Evolutionary conservation across 2,797 vertebrate species (phyloP), one percentile per base, ranked within the genome.

Genomic region (Bradypodion pumilum): DNA sequence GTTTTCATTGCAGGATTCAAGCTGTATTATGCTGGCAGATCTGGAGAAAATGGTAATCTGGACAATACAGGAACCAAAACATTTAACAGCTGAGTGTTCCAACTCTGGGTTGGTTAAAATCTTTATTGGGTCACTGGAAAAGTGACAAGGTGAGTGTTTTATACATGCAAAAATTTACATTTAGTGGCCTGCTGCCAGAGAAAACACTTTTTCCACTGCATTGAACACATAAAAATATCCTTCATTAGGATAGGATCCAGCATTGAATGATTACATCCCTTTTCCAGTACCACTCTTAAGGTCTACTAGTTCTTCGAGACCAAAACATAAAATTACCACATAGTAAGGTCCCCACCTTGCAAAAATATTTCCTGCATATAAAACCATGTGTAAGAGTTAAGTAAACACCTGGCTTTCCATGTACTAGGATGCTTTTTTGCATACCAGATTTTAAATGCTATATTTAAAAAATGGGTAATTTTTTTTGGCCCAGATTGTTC

Each of bases 11-110:
- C 44, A 7, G 5, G 25, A n/a, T 6, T 7, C 3, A 27, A 49
- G 27, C n/a, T 37, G 13, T 25, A 23, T 68, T n/a, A 49, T 52
- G n/a, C 49, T 80, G 49, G 52, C 32, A 69, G 25, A 80, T 27
- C 86, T 73, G 66, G 79, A 91, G 90, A 90, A 93, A 87, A 76
- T 87, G 59, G 76, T 91, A 88, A 82, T 87, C 86, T 70, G 80
- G 85, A 85, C 86, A 91, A 89, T 90, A 91, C 70, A 83, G 63
- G 49, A 80, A 13, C 81, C 81, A 78, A 88, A 88, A 76, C 46
- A n/a, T n/a, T n/a, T 49, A 49, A 49, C 13, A 49, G 4, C 46
- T 49, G 46, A 12, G 7, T 49, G 46, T 49, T 49, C 46, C 46
- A 49, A 49, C 7, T 49, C 46, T 49, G 46, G 46, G 46, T 49